These are phyloP conservation scores for Myathropa florea DNA, from an alignment of 2,888 invertebrate genomes.

Conservation along the genomic window DNA sequence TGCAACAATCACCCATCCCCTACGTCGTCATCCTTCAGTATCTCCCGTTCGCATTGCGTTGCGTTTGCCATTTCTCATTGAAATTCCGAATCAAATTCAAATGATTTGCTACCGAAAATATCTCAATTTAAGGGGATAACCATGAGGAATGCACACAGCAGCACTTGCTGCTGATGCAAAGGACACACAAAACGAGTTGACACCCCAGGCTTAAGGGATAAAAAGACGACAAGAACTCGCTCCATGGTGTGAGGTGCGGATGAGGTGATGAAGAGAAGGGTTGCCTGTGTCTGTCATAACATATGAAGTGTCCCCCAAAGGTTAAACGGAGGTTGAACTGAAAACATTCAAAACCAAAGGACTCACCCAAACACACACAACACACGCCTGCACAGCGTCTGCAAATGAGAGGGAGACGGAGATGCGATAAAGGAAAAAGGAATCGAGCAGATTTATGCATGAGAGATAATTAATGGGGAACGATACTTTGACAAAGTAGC, in stretches of 20 bases:
- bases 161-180: neutral
- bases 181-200: neutral
- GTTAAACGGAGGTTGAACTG: conserved; percentile 46
- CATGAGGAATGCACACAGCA: conserved; percentile 20
- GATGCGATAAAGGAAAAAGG: conserved; percentile 33
- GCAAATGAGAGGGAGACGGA: neutral
- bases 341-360: conserved; percentile 19
- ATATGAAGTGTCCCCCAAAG: conserved; percentile 46
- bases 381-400: neutral
- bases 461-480: conserved; percentile 56
- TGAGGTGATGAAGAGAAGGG: neutral
- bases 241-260: neutral
- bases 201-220: conserved; percentile 13
- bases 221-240: neutral
- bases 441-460: conserved; percentile 63
- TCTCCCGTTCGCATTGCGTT: neutral
- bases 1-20: neutral
- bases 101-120: conserved; percentile 13
- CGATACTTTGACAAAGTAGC: conserved; percentile 64
- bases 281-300: conserved; percentile 34
- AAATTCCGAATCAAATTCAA: conserved; percentile 30
- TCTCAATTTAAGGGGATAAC: neutral
- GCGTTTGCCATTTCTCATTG: conserved; percentile 21
- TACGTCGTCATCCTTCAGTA: neutral
- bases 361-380: neutral